Percentiles rank a stretch among this genome's conserved stretches.
Conservation (phyloP, 64 coral and sea anemone genomes). For the Pocillopora damicornis region DNA sequence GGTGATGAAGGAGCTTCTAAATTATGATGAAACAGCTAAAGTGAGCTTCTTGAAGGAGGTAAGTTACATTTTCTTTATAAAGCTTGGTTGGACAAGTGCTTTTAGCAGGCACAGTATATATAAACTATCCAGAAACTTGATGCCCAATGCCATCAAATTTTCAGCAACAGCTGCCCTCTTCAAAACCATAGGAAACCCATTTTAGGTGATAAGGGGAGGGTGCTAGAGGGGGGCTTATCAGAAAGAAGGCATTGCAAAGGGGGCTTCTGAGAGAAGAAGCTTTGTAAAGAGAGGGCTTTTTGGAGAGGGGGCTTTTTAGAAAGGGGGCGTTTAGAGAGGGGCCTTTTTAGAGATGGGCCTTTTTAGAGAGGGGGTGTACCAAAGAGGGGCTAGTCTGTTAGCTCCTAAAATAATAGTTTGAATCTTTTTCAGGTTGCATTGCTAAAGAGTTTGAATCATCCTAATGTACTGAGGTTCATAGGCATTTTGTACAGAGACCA, state of each 20-base stretch:
- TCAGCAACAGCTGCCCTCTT: too few relatives aligned
- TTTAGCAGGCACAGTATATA: too few relatives aligned
- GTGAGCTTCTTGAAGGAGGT: conserved; percentile 89
- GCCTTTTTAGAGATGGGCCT: background rate
- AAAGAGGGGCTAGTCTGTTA: background rate
- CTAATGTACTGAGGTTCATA: conserved; percentile 87
- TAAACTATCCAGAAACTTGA: too few relatives aligned
- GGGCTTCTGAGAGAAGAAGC: too few relatives aligned
- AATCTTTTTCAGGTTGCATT: conserved; percentile 69
- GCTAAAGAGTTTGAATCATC: conserved; percentile 88
- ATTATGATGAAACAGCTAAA: conserved; percentile 66
- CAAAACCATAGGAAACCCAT: too few relatives aligned
- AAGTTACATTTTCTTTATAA: background rate
- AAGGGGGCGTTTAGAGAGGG: too few relatives aligned
- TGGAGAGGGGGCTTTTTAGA: background rate
- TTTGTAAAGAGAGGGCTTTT: background rate
- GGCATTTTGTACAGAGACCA: conserved; percentile 90
- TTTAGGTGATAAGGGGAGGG: too few relatives aligned
- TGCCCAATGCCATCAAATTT: too few relatives aligned
- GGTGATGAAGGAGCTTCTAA: conserved; percentile 90
- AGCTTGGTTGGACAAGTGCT: too few relatives aligned
- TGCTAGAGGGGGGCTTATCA: too few relatives aligned
- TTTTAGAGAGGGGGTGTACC: background rate
- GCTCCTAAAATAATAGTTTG: background rate
- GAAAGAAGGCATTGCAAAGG: too few relatives aligned